phyloP scores from a whole-genome alignment of 2,888 invertebrate species.

The Chalcis sispes region DNA sequence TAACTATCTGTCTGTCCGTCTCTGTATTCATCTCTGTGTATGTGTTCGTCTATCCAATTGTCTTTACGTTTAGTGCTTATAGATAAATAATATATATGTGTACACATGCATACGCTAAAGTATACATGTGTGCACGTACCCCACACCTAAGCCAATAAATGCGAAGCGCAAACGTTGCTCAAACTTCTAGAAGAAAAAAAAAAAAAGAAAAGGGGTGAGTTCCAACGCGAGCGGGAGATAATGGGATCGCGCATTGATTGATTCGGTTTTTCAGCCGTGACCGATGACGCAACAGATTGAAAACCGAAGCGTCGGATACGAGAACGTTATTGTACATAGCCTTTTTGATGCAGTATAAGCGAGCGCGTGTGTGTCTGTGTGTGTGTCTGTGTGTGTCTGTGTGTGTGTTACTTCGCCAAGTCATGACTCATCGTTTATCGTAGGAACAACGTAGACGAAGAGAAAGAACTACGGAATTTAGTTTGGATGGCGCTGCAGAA shows the following conservation, averaged over 20 bases:
- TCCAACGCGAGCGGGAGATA: slow-evolving; percentile 31
- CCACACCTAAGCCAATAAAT: too few relatives aligned
- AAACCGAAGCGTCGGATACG: slow-evolving; percentile 15
- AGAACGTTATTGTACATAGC: too few relatives aligned
- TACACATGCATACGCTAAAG: background rate
- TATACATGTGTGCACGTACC: too few relatives aligned
- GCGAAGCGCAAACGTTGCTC: slow-evolving; percentile 3
- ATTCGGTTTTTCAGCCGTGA: slow-evolving; percentile 48
- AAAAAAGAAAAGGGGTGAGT: slow-evolving; percentile 6
- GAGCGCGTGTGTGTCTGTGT: background rate
- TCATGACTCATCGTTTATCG: too few relatives aligned
- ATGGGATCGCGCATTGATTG: slow-evolving; percentile 52
- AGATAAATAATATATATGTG: too few relatives aligned
- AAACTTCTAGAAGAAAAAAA: background rate
- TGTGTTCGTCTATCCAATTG: slow-evolving; percentile 7
- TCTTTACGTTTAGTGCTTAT: slow-evolving; percentile 9
- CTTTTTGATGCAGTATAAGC: background rate
- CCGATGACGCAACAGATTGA: slow-evolving; percentile 45
- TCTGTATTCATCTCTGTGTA: background rate
- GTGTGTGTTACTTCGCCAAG: too few relatives aligned
- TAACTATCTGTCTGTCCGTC: slow-evolving; percentile 16
- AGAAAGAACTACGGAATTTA: too few relatives aligned
- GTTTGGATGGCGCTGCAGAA: too few relatives aligned
- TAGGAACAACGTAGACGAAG: too few relatives aligned
- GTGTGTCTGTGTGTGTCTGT: too few relatives aligned